Base-by-base conservation (phyloP, 53 echinoderm and acorn worm genomes). In the Echinometra lucunter region DNA sequence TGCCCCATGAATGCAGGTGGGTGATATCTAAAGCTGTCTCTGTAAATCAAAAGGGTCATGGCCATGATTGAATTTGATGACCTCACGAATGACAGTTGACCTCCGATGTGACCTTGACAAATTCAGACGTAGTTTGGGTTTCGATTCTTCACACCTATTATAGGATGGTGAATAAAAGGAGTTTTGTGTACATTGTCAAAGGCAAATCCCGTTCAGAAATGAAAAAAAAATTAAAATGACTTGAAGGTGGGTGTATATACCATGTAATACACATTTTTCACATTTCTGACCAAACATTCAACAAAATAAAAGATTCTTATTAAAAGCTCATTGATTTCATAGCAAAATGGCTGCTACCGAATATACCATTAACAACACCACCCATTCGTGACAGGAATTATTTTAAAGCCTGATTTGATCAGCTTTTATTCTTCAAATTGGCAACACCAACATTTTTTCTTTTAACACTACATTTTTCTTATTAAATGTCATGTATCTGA, bases 41-140 rank as follows among this genome's bases (percentile, higher is more conserved):
- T 30, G 44, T 25, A 66, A 45, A 91, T 67, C 47, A 45, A 35
- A 66, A 27, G 25, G 49, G 91, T 91, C 91, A 91, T 15, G 72
- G 91, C 6, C 47, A 45, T 91, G 91, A 91, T 91, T 91, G 70
- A 66, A 91, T 91, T 21, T 91, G 66, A 91, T 69, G 66, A 91
- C 91, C 66, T 45, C n/a, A 70, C 70, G 91, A 91, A 91, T 4
- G 2, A 67, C 91, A 67, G 40, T 91, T 91, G 91, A 70, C 91
- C 70, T 89, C 28, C 23, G 37, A 37, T 30, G 19, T 85, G 85
- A 85, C 85, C 85, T 85, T 49, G 49, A 85, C 49, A 85, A 85
- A 85, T 85, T 85, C 85, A 81, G 40, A 81, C 23, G 18, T 81
- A 25, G 42, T 81, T 49, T 47, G n/a, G 49, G 49, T 85, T 85